These are phyloP conservation scores for Callorhinus ursinus DNA, from an alignment of 2,113 vertebrate species.

Conservation along the genomic window DNA sequence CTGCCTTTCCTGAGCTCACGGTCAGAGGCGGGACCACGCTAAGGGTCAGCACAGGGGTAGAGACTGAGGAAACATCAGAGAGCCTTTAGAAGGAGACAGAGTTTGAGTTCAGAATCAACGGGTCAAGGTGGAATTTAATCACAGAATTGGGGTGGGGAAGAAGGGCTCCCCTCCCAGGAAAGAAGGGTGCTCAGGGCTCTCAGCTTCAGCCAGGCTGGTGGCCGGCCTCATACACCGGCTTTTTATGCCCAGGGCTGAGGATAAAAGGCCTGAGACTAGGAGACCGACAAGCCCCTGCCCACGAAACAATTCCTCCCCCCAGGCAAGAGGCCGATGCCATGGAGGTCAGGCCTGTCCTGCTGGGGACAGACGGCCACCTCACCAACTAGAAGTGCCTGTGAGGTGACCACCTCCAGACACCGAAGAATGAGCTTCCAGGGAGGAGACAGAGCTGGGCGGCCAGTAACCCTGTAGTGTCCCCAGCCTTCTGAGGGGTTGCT, in stretches of 20 bases:
- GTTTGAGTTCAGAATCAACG: not conserved
- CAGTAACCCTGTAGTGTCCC: not conserved
- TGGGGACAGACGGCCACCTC: not conserved
- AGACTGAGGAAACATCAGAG: not conserved
- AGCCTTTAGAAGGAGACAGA: not conserved
- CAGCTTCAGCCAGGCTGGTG: not conserved
- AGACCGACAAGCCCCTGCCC: not conserved
- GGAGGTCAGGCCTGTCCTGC: not conserved
- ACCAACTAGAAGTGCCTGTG: not conserved
- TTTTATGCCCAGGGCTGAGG: not conserved
- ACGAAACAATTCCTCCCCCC: not conserved
- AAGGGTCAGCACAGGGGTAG: not conserved
- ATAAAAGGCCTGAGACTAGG: not conserved
- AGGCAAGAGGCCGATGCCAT: not conserved
- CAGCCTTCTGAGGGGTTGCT: not conserved
- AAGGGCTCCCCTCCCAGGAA: not conserved
- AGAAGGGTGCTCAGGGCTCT: not conserved
- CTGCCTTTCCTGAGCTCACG: not conserved
- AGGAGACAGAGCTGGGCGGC: not conserved
- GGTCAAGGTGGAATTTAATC: not conserved
- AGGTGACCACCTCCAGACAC: not conserved
- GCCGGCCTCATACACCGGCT: not conserved
- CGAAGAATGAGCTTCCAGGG: not conserved
- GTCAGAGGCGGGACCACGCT: not conserved
- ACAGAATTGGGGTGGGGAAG: not conserved